Evolutionary conservation across 2,888 invertebrate genomes (phyloP), one percentile per base, ranked within the genome.

Genomic region (Malthinus seriepunctatus): DNA sequence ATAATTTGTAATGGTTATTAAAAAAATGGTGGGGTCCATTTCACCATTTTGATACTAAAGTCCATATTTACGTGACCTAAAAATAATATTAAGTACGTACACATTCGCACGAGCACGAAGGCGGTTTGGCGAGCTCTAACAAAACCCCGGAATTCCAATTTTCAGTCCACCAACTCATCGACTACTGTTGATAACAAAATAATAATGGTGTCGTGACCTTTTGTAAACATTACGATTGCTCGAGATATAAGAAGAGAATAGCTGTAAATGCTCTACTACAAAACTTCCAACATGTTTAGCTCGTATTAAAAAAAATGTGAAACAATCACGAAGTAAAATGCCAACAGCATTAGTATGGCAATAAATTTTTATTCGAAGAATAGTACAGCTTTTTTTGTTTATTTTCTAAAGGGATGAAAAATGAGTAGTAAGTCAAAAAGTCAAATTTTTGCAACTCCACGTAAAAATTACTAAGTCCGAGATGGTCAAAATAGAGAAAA

Each of bases 71-170:
- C 69, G 69, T 69, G 71, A 70, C 68, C 68, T 67, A 68, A 69
- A 71, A 69, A 70, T 67, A 63, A 63, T 63, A 69, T 68, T 68
- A 67, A 69, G 63, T 67, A 66, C 69, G 65, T 63, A 61, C 62
- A 64, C 62, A 62, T 65, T 69, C 68, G 66, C 68, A 67, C 62
- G 67, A 64, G 65, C 69, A 69, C 67, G 69, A 66, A 66, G 65
- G 64, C 66, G 67, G 67, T 67, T 64, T 66, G 64, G 44, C 35
- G 42, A 56, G 56, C 62, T 63, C 55, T 50, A 61, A 55, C 56
- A 63, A 60, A 58, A 53, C 53, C 56, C 51, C 56, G 51, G 57
- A 56, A 60, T 57, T 60, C 57, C 57, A 52, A 62, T 60, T 55
- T 63, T 42, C 45, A 12, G 9, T 47, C n/a, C 31, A 9, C 33